Base-by-base conservation (phyloP, 2,888 invertebrate species). In the Cosmia trapezina region DNA sequence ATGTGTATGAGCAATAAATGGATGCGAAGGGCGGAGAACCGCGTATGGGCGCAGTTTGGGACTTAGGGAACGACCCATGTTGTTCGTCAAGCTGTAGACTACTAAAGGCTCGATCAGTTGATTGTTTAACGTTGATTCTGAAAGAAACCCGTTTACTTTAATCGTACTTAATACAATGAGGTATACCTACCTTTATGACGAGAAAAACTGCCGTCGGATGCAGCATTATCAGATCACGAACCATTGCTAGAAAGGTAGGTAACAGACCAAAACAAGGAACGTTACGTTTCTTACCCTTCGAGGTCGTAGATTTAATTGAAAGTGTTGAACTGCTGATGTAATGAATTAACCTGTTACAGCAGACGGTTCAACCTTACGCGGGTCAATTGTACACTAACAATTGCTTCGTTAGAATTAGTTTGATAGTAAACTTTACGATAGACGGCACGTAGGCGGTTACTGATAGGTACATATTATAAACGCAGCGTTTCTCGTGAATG, bases 301-400 rank as follows among this genome's bases (percentile, higher is more conserved):
- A 88, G 83, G 86, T 87, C 85, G 74, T 53, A 70, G 62, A 67
- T 84, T 85, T 89, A 90, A 93, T 93, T 94, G 91, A 93, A 93
- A 92, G 90, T 92, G 90, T 89, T 92, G 92, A 94, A 92, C 94
- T 91, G 86, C 92, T 95, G 95, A 95, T 91, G 95, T 93, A 95
- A 95, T 88, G 88, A 86, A 85, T 85, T 89, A 92, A 93, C 92
- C 91, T 91, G 87, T 94, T 93, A 90, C 94, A 89, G 87, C 89
- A 70, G 71, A 70, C 74, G 11, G 67, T 73, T 81, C 81, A 86
- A 86, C 87, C 88, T 87, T 12, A n/a, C 6, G 84, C 79, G 72
- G 77, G 89, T 90, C 91, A 92, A 91, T 90, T 91, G 87, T 83
- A 70, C 51, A 41, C 41, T 41, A 41, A 8, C 53, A 69, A 84